These are phyloP conservation scores for Pocota personata DNA, from an alignment of 2,888 invertebrate genomes.

Conservation along the genomic window DNA sequence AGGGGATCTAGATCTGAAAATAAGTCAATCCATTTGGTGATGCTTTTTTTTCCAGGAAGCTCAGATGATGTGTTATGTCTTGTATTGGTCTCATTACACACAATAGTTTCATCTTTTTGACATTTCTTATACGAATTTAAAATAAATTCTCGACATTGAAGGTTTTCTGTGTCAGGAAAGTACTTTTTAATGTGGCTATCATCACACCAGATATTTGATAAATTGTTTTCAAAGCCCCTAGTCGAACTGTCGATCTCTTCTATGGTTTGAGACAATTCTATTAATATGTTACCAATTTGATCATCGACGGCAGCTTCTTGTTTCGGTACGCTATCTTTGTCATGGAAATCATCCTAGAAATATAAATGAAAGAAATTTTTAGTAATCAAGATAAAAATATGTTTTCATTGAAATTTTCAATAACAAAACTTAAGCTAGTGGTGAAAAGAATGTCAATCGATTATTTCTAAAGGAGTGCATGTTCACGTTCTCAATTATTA, in stretches of 20 bases:
- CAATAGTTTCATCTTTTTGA: background rate
- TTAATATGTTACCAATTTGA: conserved; percentile 23
- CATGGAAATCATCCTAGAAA: conserved; percentile 58
- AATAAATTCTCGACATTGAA: background rate
- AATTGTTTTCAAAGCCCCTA: background rate
- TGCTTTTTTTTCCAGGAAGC: background rate
- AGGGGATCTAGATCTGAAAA: conserved; percentile 80
- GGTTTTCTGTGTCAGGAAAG: background rate
- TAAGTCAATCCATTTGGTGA: conserved; percentile 78
- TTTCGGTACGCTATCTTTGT: background rate
- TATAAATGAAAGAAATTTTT: background rate
- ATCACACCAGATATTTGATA: conserved; percentile 22
- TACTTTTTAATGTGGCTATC: conserved; percentile 24
- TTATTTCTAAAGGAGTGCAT: too few species aligned
- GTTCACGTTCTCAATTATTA: too few species aligned
- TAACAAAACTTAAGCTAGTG: too few species aligned
- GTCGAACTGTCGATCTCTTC: conserved; percentile 26
- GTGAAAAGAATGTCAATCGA: too few species aligned
- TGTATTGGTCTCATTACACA: background rate
- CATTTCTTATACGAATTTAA: background rate
- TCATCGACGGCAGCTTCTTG: background rate
- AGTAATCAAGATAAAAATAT: background rate
- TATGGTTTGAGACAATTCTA: conserved; percentile 31
- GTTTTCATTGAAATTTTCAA: too few species aligned
- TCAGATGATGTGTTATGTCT: background rate